Evolutionary conservation across 2,888 invertebrate species (phyloP).

Genomic region (Ceriagrion tenellum): DNA sequence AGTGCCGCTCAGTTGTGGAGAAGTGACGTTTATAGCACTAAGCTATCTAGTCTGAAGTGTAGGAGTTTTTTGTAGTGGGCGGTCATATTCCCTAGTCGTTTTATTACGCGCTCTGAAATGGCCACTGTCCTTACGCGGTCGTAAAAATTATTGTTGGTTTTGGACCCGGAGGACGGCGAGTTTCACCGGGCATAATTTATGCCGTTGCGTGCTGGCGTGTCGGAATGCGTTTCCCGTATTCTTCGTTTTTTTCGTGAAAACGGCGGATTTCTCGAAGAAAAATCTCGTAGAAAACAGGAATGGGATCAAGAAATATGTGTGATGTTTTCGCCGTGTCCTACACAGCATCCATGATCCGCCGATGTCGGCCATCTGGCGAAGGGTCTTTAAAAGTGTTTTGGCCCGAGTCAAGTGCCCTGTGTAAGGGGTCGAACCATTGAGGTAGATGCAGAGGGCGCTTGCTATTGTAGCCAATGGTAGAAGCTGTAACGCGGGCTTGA

Average conservation of each 20-base stretch:
- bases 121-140: constrained; percentile 3
- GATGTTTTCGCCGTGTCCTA: neutral
- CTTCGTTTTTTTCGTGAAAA: neutral
- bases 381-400: no score
- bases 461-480: no score
- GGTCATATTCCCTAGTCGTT: neutral
- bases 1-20: neutral
- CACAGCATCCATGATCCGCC: neutral
- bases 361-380: no score
- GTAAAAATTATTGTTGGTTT: neutral
- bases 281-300: neutral
- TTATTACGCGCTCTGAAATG: neutral
- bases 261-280: neutral
- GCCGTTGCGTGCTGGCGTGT: neutral
- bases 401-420: no score
- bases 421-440: no score
- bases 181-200: neutral
- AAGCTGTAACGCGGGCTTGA: no score
- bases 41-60: neutral
- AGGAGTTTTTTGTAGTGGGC: neutral
- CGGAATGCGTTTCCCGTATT: neutral
- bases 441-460: no score
- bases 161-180: neutral
- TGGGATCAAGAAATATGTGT: neutral
- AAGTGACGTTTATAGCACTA: neutral